phyloP scores from a whole-genome alignment of 2,888 invertebrate genomes.

The Diaprepes abbreviatus region DNA sequence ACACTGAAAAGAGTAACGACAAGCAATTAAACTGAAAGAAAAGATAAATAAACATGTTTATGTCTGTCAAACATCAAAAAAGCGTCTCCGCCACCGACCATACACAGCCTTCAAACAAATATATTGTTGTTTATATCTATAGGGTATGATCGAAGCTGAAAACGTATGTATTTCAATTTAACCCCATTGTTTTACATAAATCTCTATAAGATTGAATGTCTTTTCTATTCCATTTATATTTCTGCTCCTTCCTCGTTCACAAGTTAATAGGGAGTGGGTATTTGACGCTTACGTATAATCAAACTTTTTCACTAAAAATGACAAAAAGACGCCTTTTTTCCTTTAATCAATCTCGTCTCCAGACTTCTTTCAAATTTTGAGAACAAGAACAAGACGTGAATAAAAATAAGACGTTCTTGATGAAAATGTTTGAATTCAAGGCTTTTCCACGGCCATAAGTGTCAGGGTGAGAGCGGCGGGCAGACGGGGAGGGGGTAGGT shows the following conservation, averaged over 20 bases:
- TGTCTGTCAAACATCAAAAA: no score
- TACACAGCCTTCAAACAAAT: no score
- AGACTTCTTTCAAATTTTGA: constrained; percentile 37
- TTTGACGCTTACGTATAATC: constrained; percentile 6
- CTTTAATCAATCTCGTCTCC: constrained; percentile 33
- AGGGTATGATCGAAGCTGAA: no score
- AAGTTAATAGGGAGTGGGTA: neutral
- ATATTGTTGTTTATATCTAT: no score
- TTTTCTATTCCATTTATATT: neutral
- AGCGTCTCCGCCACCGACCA: no score
- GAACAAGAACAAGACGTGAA: constrained; percentile 31
- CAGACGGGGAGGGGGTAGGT: neutral
- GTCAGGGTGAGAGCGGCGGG: constrained; percentile 29
- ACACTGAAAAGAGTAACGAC: no score
- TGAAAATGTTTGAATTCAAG: constrained; percentile 41
- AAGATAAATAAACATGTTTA: no score
- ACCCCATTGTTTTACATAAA: neutral
- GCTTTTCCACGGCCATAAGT: constrained; percentile 34
- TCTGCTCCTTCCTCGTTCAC: neutral
- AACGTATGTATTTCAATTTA: no score
- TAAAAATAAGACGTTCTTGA: constrained; percentile 38
- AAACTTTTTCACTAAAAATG: neutral
- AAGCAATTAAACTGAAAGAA: no score
- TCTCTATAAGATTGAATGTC: neutral
- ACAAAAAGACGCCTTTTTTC: constrained; percentile 16